Base-by-base conservation (phyloP, 2,888 invertebrate species). In the Megastigmus dorsalis region DNA sequence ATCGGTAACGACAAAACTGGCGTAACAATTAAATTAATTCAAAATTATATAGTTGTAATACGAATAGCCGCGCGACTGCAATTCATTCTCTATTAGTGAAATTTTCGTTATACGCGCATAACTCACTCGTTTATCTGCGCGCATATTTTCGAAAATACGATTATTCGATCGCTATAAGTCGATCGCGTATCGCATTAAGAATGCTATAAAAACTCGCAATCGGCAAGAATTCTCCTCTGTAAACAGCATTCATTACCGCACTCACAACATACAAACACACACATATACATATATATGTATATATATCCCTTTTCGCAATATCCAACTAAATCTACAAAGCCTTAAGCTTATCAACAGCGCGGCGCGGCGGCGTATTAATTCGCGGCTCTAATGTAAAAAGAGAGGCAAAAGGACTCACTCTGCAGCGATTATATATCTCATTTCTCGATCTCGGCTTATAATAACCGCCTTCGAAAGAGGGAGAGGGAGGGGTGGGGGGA, bases 241-340 rank as follows among this genome's bases (percentile, higher is more conserved):
- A 66, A 55, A 66, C 18, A 66, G 43, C 43, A 13, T 28, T 33
- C 26, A 15, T 54, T 54, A 55, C 26, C 7, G 26, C 10, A 50
- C 3, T 10, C 3, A 45, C 13, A 41, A 13, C 38, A 13, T 3
- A 4, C 0, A 1, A 9, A 3, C 48, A 13, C 48, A 9, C 20
- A 48, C 23, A 23, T 20, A 1, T 13, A 26, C 18, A 26, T 13
- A 26, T 13, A 26, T 3, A 3, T 0, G 9, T 23, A 5, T n/a
- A 33, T 6, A 45, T 41, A 54, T 63, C 54, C 62, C 45, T 52
- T 70, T 63, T 26, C 45, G 62, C 60, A 70, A 70, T 54, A 48
- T 48, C 15, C 30, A 38, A 26, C 54, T 13, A 18, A 10, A 52
- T 60, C 43, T 60, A 26, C 43, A 30, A 43, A 50, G 30, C 55